Percentiles rank a stretch among this genome's conserved stretches.
These are phyloP conservation scores for Boloria euphrosyne DNA, from an alignment of 2,888 invertebrate genomes.

Conservation along the genomic window DNA sequence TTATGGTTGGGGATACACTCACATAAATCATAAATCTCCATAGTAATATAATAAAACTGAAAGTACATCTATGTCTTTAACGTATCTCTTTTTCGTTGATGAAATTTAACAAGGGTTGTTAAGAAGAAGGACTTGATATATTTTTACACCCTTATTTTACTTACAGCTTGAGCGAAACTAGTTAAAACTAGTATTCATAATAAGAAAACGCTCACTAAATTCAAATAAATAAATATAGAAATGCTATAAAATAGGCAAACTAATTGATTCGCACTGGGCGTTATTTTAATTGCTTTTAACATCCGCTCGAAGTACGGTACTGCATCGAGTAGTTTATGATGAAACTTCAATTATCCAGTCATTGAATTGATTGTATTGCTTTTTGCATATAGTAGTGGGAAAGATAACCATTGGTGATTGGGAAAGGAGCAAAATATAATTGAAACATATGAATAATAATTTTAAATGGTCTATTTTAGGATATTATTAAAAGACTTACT, in stretches of 20 bases:
- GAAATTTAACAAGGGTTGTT: no score
- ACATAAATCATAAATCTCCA: no score
- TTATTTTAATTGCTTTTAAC: constrained; percentile 37
- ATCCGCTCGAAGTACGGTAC: constrained; percentile 26
- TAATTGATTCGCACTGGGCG: constrained; percentile 38
- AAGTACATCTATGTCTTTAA: no score
- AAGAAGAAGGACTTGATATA: no score
- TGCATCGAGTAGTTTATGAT: constrained; percentile 35
- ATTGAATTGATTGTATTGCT: constrained; percentile 17
- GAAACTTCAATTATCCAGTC: constrained; percentile 36
- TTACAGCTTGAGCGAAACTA: no score
- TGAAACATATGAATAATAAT: no score
- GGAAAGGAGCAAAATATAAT: neutral
- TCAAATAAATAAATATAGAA: constrained; percentile 10
- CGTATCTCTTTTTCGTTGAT: no score
- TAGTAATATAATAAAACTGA: no score
- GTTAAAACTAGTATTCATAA: constrained; percentile 2
- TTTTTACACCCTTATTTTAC: no score
- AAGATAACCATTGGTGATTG: neutral
- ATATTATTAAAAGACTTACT: no score
- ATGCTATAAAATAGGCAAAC: constrained; percentile 26
- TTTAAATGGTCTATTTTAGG: no score
- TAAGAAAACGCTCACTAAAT: neutral
- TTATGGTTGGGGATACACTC: neutral
- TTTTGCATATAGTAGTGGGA: neutral